Percentiles rank a stretch among this genome's conserved stretches.
Evolutionary conservation across 2,113 vertebrate species (phyloP).

Genomic region (Mus pahari): DNA sequence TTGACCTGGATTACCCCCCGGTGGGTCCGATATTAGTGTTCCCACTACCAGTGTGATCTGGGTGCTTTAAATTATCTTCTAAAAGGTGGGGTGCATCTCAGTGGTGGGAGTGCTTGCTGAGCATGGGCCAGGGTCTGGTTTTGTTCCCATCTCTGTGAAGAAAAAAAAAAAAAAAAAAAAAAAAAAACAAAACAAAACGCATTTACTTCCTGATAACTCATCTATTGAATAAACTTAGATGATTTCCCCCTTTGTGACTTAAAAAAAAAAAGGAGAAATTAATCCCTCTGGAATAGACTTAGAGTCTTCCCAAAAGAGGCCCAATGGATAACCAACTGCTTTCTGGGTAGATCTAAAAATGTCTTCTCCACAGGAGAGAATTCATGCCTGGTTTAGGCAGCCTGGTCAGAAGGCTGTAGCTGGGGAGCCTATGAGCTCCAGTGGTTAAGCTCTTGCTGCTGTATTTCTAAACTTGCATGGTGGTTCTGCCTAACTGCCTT

Average conservation of each 20-base stretch:
- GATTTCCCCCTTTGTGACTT: neutral
- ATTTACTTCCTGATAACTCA: neutral
- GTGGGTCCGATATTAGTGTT: neutral
- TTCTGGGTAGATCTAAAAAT: neutral
- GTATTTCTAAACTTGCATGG: neutral
- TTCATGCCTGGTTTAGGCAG: neutral
- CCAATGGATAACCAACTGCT: neutral
- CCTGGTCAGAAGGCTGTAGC: neutral
- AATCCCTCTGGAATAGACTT: neutral
- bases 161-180: neutral
- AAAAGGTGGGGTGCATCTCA: neutral
- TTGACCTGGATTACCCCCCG: neutral
- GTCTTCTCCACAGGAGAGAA: neutral
- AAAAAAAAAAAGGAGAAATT: neutral
- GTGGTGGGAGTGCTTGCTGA: neutral
- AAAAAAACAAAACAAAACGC: neutral
- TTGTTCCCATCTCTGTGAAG: neutral
- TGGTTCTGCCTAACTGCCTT: neutral
- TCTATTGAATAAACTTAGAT: neutral
- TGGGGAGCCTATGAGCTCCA: neutral
- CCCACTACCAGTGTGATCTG: neutral
- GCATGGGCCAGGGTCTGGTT: neutral
- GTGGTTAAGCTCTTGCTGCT: neutral
- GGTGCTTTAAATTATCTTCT: neutral
- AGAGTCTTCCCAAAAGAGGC: neutral